A percentile compares a stretch with the other conserved stretches of the same genome.
These are phyloP conservation scores for Caenorhabditis zanzibari DNA, from an alignment of 2,888 invertebrate genomes.

Conservation along the genomic window DNA sequence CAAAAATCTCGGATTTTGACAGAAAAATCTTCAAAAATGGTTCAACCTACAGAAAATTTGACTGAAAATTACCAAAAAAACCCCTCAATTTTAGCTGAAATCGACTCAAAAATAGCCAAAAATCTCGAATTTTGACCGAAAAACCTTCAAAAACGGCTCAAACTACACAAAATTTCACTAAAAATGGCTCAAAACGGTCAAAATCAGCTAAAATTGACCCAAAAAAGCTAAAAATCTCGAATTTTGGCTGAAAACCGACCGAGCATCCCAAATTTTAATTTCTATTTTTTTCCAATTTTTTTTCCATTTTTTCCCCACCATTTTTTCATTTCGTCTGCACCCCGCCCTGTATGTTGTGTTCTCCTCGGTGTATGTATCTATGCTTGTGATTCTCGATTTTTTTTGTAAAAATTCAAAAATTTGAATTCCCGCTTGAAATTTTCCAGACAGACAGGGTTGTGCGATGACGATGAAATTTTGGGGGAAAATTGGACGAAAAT, in stretches of 20 bases:
- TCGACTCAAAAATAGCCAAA: no score
- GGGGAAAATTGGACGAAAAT: no score
- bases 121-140: not conserved
- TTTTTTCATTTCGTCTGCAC: not conserved
- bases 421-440: no score
- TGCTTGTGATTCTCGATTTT: not conserved
- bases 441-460: constrained; percentile 12
- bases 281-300: not conserved
- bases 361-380: not conserved
- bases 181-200: no score
- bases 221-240: not conserved
- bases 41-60: not conserved
- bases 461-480: not conserved
- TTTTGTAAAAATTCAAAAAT: not conserved
- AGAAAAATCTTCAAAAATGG: not conserved
- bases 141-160: not conserved
- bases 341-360: constrained; percentile 1
- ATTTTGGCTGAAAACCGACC: no score
- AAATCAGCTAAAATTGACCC: not conserved
- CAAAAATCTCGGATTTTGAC: not conserved
- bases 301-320: not conserved
- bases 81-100: not conserved
- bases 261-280: not conserved
- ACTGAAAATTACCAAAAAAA: not conserved
- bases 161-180: no score